phyloP scores from a whole-genome alignment of 2,113 vertebrate species.

The Aspidoscelis tigris region DNA sequence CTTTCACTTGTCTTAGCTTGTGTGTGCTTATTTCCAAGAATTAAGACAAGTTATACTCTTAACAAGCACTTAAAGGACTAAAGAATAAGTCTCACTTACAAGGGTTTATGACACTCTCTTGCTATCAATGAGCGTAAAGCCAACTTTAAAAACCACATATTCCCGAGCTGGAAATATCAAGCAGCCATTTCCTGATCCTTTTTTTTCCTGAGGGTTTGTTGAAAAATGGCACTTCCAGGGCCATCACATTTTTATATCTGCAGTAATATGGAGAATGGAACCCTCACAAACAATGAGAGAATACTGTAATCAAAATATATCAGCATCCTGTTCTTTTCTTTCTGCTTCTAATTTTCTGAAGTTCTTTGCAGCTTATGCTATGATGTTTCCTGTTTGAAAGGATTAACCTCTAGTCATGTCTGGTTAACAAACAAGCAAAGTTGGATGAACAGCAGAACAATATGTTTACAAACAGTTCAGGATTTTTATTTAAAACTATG shows the following conservation, averaged over 20 bases:
- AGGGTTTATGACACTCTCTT: too few relatives aligned
- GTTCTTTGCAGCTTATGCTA: not conserved
- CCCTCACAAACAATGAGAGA: too few relatives aligned
- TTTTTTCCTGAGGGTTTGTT: too few relatives aligned
- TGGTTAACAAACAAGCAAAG: not conserved
- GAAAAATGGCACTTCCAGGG: too few relatives aligned
- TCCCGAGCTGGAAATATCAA: too few relatives aligned
- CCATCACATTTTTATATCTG: too few relatives aligned
- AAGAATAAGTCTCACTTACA: not conserved
- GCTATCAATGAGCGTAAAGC: too few relatives aligned
- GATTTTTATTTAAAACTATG: conserved; percentile 1
- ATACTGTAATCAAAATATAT: not conserved
- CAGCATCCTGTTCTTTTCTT: not conserved
- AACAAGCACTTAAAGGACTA: not conserved
- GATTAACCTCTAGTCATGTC: not conserved
- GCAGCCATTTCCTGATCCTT: too few relatives aligned
- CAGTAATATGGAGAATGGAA: not conserved
- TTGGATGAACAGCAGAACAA: conserved; percentile 6
- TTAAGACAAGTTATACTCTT: not conserved
- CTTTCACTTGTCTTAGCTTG: not conserved
- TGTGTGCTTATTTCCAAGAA: not conserved
- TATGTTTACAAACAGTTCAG: conserved; percentile 8
- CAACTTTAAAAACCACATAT: too few relatives aligned
- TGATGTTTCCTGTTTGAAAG: not conserved
- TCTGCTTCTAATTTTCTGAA: not conserved